Percentiles rank a stretch among this genome's conserved stretches.
phyloP scores from a whole-genome alignment of 2,113 vertebrate genomes.

The Globicephala melas region DNA sequence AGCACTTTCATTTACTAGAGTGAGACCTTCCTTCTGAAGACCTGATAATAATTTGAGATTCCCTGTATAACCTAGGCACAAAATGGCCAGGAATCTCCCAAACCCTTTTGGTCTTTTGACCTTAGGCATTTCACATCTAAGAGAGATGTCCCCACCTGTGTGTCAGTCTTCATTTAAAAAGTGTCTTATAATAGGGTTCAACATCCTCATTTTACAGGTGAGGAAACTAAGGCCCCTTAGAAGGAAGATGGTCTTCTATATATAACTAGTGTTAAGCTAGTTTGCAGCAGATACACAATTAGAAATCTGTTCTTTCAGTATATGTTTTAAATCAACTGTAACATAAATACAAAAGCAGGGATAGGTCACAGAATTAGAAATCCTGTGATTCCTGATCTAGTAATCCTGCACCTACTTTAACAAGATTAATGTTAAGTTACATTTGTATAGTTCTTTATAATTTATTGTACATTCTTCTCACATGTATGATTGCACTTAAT shows the following conservation, averaged over 20 bases:
- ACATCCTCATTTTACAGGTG: neutral
- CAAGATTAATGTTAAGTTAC: neutral
- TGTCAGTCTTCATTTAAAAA: neutral
- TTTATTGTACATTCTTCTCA: neutral
- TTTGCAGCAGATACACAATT: neutral
- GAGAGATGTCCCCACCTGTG: neutral
- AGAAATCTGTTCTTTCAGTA: neutral
- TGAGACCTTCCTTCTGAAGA: neutral
- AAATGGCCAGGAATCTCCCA: neutral
- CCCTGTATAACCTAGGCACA: neutral
- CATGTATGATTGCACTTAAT: neutral
- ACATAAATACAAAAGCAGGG: neutral
- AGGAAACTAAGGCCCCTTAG: neutral
- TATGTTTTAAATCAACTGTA: neutral
- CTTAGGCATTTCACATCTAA: neutral
- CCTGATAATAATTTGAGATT: neutral
- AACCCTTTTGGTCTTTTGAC: neutral
- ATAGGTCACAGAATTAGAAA: neutral
- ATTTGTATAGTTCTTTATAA: neutral
- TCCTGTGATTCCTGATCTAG: neutral
- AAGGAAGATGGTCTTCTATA: neutral
- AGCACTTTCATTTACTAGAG: neutral
- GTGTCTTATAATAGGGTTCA: neutral
- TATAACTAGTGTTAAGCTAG: neutral
- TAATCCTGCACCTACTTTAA: neutral